Evolutionary conservation across 2,797 vertebrate species (phyloP), one percentile per base, ranked within the genome.

Genomic region (Cetoscarus ocellatus): DNA sequence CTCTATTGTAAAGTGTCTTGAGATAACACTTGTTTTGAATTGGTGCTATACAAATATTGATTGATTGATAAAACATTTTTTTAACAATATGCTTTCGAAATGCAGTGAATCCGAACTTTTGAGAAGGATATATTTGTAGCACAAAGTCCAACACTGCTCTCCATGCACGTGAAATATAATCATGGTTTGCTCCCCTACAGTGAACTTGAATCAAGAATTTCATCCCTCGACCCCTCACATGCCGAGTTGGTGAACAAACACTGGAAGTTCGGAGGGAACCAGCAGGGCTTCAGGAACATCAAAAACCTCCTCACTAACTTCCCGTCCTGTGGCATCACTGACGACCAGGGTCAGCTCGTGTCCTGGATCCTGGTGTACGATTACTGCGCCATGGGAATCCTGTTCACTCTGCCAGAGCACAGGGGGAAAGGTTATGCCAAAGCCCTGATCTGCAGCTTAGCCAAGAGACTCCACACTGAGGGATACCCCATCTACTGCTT

Each of bases 401-500:
- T 94, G 64, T 88, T 92, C 84, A 94, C 92, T 1, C 54, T 86
- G 35, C 91, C 90, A 1, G 89, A 92, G 60, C 82, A 93, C 84
- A 85, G 92, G 36, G 79, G 87, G 8, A 92, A 91, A 73, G 93
- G 91, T 0, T 91, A 88, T 0, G 92, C 91, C 68, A 92, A 91
- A 79, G 10, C 77, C 3, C 0, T 94, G 61, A 60, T 93, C 3
- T 71, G 79, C 73, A 39, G 1, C 44, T 69, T 92, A 39, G 81
- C 83, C 52, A 91, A 75, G 77, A 87, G 51, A 12, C 85, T 94
- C 17, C 67, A 67, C 5, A 65, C 82, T 27, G 72, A 86, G 44
- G 90, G 88, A 8, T 88, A 82, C 64, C 91, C 93, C 0, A 69
- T 92, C 53, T 94, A 51, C 85, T 90, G 89, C 80, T 90, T 77